Percentiles rank a stretch among this genome's conserved stretches.
phyloP scores from a whole-genome alignment of 2,797 vertebrate genomes.

The Etheostoma nigrum region DNA sequence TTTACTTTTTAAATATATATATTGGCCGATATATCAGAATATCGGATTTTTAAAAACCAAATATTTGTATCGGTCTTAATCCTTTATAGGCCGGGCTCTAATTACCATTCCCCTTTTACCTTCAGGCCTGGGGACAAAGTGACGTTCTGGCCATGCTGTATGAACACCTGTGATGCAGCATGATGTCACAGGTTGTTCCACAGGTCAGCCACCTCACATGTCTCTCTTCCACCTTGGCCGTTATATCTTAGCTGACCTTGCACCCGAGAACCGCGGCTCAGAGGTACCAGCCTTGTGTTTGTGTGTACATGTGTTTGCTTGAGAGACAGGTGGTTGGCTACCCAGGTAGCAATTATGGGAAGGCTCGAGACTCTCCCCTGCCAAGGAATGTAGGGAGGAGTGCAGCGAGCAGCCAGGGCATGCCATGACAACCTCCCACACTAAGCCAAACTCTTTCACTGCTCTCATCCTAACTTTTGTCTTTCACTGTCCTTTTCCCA shows the following conservation, averaged over 20 bases:
- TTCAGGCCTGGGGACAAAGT: conserved; percentile 20
- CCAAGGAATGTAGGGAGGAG: conserved; percentile 72
- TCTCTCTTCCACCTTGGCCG: background rate
- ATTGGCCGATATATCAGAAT: too few relatives aligned
- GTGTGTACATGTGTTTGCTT: background rate
- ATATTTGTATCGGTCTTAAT: too few relatives aligned
- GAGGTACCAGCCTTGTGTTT: background rate
- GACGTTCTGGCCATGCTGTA: background rate
- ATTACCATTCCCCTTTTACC: conserved; percentile 12
- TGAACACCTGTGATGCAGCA: conserved; percentile 11
- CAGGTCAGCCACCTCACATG: conserved; percentile 3
- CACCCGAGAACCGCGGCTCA: background rate
- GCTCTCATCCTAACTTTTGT: conserved; percentile 22
- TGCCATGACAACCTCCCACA: conserved; percentile 74
- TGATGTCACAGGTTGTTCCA: conserved; percentile 9
- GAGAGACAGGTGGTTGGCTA: conserved; percentile 63
- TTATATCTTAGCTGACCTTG: background rate
- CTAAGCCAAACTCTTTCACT: conserved; percentile 49
- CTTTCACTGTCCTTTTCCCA: conserved; percentile 5
- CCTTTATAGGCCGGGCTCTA: too few relatives aligned
- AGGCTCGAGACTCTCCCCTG: conserved; percentile 60
- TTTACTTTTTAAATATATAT: too few relatives aligned
- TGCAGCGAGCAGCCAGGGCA: conserved; percentile 55
- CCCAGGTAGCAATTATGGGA: conserved; percentile 55
- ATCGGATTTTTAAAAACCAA: too few relatives aligned